These are phyloP conservation scores for Pampus argenteus DNA, from an alignment of 2,797 vertebrate genomes.

Conservation along the genomic window DNA sequence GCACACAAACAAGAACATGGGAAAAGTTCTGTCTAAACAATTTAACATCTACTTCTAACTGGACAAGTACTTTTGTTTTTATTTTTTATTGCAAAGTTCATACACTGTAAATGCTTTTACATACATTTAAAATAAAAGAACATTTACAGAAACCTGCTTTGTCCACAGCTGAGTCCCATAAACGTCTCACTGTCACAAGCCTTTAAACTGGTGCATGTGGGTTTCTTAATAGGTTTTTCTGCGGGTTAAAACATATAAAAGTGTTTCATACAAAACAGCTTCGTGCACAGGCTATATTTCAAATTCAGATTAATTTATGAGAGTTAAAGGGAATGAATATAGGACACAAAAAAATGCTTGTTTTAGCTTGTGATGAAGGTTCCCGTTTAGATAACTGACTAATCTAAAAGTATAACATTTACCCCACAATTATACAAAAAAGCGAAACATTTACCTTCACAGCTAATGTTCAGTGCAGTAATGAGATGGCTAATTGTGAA, in stretches of 20 bases:
- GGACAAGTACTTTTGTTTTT: slow-evolving; percentile 28
- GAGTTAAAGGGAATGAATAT: slow-evolving; percentile 9
- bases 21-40: slow-evolving; percentile 40
- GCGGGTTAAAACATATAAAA: slow-evolving; percentile 32
- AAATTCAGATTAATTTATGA: slow-evolving; percentile 26
- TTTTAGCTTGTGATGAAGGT: slow-evolving; percentile 12
- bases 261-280: slow-evolving; percentile 24
- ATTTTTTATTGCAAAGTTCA: slow-evolving; percentile 28
- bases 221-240: slow-evolving; percentile 47
- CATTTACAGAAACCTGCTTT: slow-evolving; percentile 43
- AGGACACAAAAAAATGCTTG: slow-evolving; percentile 7
- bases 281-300: slow-evolving; percentile 19
- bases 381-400: slow-evolving; percentile 11
- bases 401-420: background rate
- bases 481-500: slow-evolving; percentile 23
- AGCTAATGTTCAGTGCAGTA: slow-evolving; percentile 26
- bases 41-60: slow-evolving; percentile 48
- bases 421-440: background rate
- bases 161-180: slow-evolving; percentile 65
- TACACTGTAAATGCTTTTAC: background rate
- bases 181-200: slow-evolving; percentile 54
- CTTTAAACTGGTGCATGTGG: slow-evolving; percentile 40
- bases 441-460: background rate
- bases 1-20: slow-evolving; percentile 43
- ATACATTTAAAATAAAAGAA: slow-evolving; percentile 11